Conservation (phyloP, 2,797 vertebrate species). For the Jordanella pulchra region DNA sequence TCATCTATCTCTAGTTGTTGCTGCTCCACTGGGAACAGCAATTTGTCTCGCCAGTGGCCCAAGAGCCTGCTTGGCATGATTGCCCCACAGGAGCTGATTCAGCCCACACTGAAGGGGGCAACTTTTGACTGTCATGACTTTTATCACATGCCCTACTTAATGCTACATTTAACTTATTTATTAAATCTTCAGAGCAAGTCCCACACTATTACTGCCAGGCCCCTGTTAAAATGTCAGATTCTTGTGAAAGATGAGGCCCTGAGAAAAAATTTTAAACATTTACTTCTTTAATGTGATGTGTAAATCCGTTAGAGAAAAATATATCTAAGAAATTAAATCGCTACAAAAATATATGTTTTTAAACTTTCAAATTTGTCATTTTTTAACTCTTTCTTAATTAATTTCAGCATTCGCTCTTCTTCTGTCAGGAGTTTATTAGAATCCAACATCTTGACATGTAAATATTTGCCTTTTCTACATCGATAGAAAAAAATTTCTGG, state of each 20-base stretch:
- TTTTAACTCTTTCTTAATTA: neutral
- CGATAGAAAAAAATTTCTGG: neutral
- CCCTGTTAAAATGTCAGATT: neutral
- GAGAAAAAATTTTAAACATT: neutral
- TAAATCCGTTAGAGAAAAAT: neutral
- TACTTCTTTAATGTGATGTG: neutral
- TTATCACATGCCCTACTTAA: slow-evolving; percentile 36
- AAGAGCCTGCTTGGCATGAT: slow-evolving; percentile 58
- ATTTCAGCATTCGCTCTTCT: neutral
- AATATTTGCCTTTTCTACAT: neutral
- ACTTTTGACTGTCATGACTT: slow-evolving; percentile 49
- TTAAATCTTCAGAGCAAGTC: slow-evolving; percentile 30
- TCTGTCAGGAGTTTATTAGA: neutral
- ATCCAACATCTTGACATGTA: neutral
- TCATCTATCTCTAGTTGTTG: slow-evolving; percentile 68
- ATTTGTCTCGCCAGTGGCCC: slow-evolving; percentile 68
- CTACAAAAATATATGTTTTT: neutral
- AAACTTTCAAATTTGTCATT: neutral
- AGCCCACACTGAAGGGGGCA: slow-evolving; percentile 55
- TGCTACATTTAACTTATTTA: slow-evolving; percentile 18
- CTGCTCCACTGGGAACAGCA: slow-evolving; percentile 61
- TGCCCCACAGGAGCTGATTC: slow-evolving; percentile 65
- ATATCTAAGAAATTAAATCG: neutral
- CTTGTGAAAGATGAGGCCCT: neutral
- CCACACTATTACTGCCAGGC: slow-evolving; percentile 1